These are phyloP conservation scores for Fragum sueziense DNA, from an alignment of 2,888 invertebrate species.

Conservation along the genomic window DNA sequence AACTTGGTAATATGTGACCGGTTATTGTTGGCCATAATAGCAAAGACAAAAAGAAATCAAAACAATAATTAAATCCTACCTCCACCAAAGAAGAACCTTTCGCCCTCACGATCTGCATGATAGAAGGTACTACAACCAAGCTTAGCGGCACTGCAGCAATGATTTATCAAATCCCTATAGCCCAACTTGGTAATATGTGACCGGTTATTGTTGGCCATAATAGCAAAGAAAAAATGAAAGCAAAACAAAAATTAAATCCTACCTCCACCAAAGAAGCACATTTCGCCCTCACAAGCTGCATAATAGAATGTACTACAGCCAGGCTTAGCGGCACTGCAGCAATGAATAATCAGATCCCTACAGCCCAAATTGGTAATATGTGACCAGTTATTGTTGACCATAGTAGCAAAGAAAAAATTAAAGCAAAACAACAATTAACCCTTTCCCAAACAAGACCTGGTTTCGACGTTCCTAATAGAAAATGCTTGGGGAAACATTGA, in stretches of 20 bases:
- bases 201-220: neutral
- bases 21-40: no score
- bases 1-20: constrained; percentile 59
- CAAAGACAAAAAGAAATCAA: neutral
- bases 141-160: constrained; percentile 54
- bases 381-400: no score
- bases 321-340: constrained; percentile 54
- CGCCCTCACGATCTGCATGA: neutral
- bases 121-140: constrained; percentile 49
- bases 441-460: no score
- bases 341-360: constrained; percentile 58
- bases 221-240: no score
- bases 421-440: no score
- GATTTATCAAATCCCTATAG: constrained; percentile 59
- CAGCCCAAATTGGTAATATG: constrained; percentile 60
- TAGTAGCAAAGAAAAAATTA: neutral
- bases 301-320: constrained; percentile 37
- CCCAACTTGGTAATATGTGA: constrained; percentile 62
- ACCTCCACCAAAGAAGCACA: constrained; percentile 14
- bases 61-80: constrained; percentile 16
- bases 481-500: no score
- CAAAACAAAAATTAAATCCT: neutral
- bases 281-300: neutral
- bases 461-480: no score
- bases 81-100: constrained; percentile 9